phyloP scores from a whole-genome alignment of 2,888 invertebrate species.

The Volucella bombylans region DNA sequence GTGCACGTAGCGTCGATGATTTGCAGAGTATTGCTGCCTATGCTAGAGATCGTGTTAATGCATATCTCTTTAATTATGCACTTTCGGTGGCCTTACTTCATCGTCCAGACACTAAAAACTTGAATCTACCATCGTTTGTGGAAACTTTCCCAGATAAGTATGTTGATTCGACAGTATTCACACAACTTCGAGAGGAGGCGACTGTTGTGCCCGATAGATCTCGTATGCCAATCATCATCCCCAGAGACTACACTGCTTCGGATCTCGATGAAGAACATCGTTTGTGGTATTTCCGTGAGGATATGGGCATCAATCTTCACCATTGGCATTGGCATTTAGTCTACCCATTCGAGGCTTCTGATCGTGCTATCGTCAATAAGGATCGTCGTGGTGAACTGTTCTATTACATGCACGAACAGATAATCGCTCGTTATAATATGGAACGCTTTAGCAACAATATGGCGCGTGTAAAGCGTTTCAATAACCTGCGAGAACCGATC shows the following conservation, averaged over 20 bases:
- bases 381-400: conserved; percentile 91
- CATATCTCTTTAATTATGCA: conserved; percentile 91
- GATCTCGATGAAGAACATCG: conserved; percentile 90
- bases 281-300: conserved; percentile 84
- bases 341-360: conserved; percentile 88
- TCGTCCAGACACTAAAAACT: conserved; percentile 85
- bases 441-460: conserved; percentile 90
- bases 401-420: conserved; percentile 90
- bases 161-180: conserved; percentile 85
- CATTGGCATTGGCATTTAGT: conserved; percentile 86
- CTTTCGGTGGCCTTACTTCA: conserved; percentile 90
- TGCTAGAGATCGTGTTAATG: conserved; percentile 89
- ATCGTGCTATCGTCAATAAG: conserved; percentile 84
- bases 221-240: conserved; percentile 86
- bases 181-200: conserved; percentile 84
- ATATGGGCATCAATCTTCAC: conserved; percentile 83
- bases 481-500: conserved; percentile 88
- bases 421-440: conserved; percentile 86
- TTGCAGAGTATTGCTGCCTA: conserved; percentile 87
- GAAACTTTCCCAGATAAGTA: conserved; percentile 87
- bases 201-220: conserved; percentile 85
- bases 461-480: conserved; percentile 85
- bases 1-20: conserved; percentile 88
- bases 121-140: conserved; percentile 85
- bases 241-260: conserved; percentile 89